Evolutionary conservation across 2,797 vertebrate genomes (phyloP).

Genomic region (Propithecus perrieri): DNA sequence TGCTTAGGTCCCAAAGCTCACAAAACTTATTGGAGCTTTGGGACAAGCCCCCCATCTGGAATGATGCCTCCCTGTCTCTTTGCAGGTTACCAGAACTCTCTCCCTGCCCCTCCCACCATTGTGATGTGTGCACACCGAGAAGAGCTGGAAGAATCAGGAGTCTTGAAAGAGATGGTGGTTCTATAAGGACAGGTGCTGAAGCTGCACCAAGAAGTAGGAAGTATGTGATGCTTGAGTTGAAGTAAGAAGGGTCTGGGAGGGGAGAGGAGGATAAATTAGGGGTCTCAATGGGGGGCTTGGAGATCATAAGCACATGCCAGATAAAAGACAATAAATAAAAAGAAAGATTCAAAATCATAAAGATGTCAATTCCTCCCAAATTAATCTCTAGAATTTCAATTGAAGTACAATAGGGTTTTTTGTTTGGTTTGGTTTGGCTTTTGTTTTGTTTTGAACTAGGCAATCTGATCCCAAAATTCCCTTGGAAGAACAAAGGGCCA

Average conservation of each 20-base stretch:
- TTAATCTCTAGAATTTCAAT: neutral
- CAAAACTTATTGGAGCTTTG: neutral
- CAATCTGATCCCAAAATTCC: constrained; percentile 34
- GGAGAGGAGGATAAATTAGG: neutral
- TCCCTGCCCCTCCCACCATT: neutral
- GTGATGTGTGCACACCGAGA: neutral
- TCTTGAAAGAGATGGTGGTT: neutral
- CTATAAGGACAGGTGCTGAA: neutral
- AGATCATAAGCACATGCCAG: neutral
- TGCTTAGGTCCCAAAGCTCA: neutral
- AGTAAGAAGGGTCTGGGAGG: neutral
- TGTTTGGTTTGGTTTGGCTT: neutral
- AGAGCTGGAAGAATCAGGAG: neutral
- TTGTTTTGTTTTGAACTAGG: constrained; percentile 41
- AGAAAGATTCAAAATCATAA: neutral
- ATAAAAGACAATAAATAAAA: neutral
- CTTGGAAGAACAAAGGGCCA: constrained; percentile 55
- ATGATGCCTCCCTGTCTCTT: neutral
- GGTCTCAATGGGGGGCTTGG: neutral
- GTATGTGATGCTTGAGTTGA: neutral
- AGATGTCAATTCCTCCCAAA: neutral
- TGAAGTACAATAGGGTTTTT: neutral
- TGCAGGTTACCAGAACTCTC: neutral
- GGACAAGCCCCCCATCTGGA: neutral
- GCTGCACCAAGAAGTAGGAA: neutral